Base-by-base conservation (phyloP, 2,113 vertebrate genomes). In the Andinoacara biseriatus region DNA sequence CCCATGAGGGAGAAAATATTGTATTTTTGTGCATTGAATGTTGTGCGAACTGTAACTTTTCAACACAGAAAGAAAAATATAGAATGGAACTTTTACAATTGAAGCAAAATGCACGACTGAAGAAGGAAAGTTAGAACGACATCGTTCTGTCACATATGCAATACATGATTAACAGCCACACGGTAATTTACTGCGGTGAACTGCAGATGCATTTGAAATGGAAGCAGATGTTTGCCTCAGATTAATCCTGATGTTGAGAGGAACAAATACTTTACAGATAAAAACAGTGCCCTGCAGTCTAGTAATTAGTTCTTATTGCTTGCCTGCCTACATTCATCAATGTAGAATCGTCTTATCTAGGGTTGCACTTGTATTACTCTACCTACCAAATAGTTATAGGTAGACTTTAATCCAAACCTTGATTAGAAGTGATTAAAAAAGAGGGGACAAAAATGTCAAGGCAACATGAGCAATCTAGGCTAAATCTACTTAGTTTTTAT, bases 171-270 rank as follows among this genome's bases (percentile, higher is more conserved):
- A 86, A 86, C 63, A 84, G 29, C 77, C 14, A 2, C 11, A 60
- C 81, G 76, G 56, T 85, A 80, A 74, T 89, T 77, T 52, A 5
- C 33, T 31, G 22, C 54, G 61, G 35, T 52, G n/a, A 46, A 74
- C 35, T 61, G 58, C 14, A 75, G 17, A 74, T 72, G 46, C 57
- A 20, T 83, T 67, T 26, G 57, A 20, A 24, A 26, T 56, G 72
- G 22, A 79, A 85, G 11, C 38, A 77, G 49, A 67, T 87, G 84
- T 88, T 84, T 84, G 29, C 80, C 83, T 87, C 52, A 31, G 38
- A 80, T 86, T 56, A 69, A 89, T 78, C 52, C 17, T 74, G 26
- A 82, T 38, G 75, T 84, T 76, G 46, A 58, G 15, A 78, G 33
- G 24, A 89, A 78, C 57, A 76, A 78, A 72, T 78, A 59, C 11